Percentiles rank a stretch among this genome's conserved stretches.
Evolutionary conservation across 2,797 vertebrate species (phyloP).

Genomic region (Cetoscarus ocellatus): DNA sequence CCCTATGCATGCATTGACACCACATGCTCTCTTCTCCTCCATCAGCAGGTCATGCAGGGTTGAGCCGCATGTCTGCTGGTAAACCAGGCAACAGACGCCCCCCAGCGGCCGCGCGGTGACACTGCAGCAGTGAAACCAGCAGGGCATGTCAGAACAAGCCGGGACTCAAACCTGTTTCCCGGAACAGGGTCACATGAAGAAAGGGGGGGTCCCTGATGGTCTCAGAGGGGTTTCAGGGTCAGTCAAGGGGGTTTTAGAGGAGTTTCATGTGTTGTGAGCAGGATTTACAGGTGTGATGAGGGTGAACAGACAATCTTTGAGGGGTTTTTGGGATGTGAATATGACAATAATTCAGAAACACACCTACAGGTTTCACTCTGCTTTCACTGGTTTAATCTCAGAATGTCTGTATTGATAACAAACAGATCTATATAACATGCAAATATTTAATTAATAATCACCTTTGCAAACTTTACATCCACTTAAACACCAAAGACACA

Average conservation of each 20-base stretch:
- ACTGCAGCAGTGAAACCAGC: constrained; percentile 17
- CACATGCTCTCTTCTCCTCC: not conserved
- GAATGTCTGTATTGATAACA: too few species aligned
- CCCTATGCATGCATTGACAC: not conserved
- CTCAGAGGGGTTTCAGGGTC: not conserved
- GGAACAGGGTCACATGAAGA: not conserved
- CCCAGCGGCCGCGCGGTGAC: not conserved
- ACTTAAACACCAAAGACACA: too few species aligned
- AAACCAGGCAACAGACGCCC: constrained; percentile 29
- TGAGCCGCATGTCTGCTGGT: not conserved
- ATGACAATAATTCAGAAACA: not conserved
- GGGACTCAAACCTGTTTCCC: constrained; percentile 16
- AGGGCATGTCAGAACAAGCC: constrained; percentile 17
- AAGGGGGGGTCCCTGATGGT: not conserved
- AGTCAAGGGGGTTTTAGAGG: not conserved
- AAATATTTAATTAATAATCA: too few species aligned
- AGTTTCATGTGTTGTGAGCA: not conserved
- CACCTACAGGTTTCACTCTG: not conserved
- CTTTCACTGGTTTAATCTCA: not conserved
- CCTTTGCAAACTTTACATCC: too few species aligned
- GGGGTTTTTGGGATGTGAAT: not conserved
- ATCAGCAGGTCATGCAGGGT: not conserved
- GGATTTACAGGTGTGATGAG: not conserved
- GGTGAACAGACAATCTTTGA: not conserved
- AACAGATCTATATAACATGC: too few species aligned